Evolutionary conservation across 2,888 invertebrate genomes (phyloP).

Genomic region (Caenorhabditis sinica): DNA sequence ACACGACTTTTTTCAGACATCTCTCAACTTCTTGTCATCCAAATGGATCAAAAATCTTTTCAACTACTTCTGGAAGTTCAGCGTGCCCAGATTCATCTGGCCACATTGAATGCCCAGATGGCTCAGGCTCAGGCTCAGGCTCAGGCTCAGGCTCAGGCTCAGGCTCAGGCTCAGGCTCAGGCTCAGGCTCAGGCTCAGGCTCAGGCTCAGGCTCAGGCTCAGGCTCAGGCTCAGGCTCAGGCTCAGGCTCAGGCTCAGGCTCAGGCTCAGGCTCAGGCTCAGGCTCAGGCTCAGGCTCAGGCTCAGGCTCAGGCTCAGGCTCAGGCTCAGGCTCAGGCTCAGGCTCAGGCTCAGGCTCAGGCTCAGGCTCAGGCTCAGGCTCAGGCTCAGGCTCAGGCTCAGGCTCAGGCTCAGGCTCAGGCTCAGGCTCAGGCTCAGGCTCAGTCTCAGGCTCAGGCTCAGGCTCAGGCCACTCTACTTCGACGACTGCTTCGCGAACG

Average conservation of each 20-base stretch:
- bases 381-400: constrained; percentile 34
- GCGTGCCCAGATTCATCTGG: too few species aligned
- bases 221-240: constrained; percentile 34
- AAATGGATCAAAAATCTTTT: too few species aligned
- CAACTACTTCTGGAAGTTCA: too few species aligned
- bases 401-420: constrained; percentile 30
- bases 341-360: constrained; percentile 33
- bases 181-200: constrained; percentile 38
- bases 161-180: constrained; percentile 28
- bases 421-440: constrained; percentile 35
- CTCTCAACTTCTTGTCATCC: too few species aligned
- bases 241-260: constrained; percentile 32
- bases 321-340: constrained; percentile 34
- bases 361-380: constrained; percentile 34
- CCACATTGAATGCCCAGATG: too few species aligned
- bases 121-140: constrained; percentile 27
- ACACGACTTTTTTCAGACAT: too few species aligned
- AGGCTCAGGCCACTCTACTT: constrained; percentile 22
- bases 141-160: constrained; percentile 32
- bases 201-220: constrained; percentile 32
- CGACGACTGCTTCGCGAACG: too few species aligned
- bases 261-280: constrained; percentile 32
- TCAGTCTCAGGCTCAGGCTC: constrained; percentile 21
- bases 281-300: constrained; percentile 30
- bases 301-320: constrained; percentile 31